Base-by-base conservation (phyloP, 1,140 invertebrate genomes). In the Drosophila kikkawai region DNA sequence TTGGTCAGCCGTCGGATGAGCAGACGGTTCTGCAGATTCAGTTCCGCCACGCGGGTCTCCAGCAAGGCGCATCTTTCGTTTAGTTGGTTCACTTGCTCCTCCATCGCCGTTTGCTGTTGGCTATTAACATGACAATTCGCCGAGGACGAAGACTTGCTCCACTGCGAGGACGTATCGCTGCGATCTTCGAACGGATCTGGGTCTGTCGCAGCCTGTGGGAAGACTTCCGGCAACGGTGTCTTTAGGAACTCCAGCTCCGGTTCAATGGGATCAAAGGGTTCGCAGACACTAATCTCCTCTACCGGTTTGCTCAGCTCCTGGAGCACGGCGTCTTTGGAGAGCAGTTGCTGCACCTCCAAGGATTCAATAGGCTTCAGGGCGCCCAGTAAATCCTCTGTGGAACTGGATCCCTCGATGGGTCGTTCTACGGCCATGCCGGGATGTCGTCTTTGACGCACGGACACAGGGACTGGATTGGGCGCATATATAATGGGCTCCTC, bases 401-500 rank as follows among this genome's bases (percentile, higher is more conserved):
- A 91, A 9, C 32, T 80, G n/a, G 73, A 64, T 17, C 76, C 65
- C 15, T 60, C 58, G 34, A 92, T 92, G 11, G 87, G 90, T 3
- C 91, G 64, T 41, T 91, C 83, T 1, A 92, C 82, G 5, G 79
- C 61, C 7, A 32, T 41, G 1, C 45, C 41, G 3, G 58, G 57
- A 3, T 80, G 73, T 26, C 73, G 66, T 11, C 26, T 55, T 29
- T 71, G 78, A 3, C 65, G 75, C 7, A 29, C 42, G 1, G 51
- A 47, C 7, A 87, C 75, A 78, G 87, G 91, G 11, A 93, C 88
- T 19, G 92, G 88, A 19, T 92, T 76, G 1, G 94, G 93, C 9
- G 93, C 91, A 82, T 92, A 91, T 57, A 94, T 94, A 41, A 94
- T 91, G 5, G 94, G 94, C 66, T 94, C 94, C 15, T 83, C 85